phyloP scores from a whole-genome alignment of 2,888 invertebrate genomes.

The Clostera curtula region DNA sequence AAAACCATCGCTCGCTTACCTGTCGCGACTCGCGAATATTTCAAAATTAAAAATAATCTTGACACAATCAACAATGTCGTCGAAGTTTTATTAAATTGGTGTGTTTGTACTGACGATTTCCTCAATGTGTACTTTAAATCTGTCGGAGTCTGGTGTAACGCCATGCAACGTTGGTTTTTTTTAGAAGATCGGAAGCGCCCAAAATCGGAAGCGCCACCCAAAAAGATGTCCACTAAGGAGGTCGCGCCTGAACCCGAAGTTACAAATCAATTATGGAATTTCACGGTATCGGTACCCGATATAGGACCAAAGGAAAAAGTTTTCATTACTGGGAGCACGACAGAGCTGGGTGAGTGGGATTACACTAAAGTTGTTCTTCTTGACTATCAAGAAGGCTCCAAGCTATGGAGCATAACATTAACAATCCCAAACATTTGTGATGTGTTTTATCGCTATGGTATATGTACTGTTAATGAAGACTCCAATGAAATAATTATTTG shows the following conservation, averaged over 20 bases:
- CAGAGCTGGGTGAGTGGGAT: conserved; percentile 83
- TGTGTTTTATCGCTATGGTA: conserved; percentile 84
- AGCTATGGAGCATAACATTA: conserved; percentile 78
- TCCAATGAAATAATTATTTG: conserved; percentile 77
- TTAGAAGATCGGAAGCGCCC: conserved; percentile 65
- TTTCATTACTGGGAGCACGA: conserved; percentile 81
- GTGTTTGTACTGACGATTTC: too few species aligned
- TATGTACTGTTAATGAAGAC: conserved; percentile 80
- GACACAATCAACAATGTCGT: too few species aligned
- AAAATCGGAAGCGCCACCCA: conserved; percentile 36
- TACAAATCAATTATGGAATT: conserved; percentile 48
- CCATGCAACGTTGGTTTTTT: conserved; percentile 80
- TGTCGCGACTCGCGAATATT: too few species aligned
- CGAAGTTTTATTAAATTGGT: not conserved
- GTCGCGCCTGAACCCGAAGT: conserved; percentile 30
- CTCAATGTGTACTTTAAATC: too few species aligned
- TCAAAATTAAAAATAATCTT: too few species aligned
- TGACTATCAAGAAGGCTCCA: conserved; percentile 50
- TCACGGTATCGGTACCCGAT: conserved; percentile 66
- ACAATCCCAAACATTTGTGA: conserved; percentile 79
- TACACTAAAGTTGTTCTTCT: conserved; percentile 75
- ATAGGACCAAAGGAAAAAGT: conserved; percentile 77
- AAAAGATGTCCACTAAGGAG: conserved; percentile 41
- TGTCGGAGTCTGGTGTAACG: too few species aligned
- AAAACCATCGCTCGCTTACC: too few species aligned